phyloP scores from a whole-genome alignment of 2,797 vertebrate species.

The Manis javanica region DNA sequence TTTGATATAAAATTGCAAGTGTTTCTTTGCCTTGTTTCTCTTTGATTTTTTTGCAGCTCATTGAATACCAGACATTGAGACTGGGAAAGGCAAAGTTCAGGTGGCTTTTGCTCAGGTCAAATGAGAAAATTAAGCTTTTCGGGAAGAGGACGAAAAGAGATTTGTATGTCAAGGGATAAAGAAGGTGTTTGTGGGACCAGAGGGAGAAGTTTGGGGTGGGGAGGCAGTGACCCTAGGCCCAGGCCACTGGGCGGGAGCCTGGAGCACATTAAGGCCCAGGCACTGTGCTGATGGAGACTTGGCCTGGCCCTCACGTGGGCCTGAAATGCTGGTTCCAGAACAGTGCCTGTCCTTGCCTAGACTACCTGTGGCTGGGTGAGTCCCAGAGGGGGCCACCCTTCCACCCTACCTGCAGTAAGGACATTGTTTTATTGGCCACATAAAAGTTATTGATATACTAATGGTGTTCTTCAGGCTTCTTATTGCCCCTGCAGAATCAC shows the following conservation, averaged over 20 bases:
- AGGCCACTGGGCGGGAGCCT: background rate
- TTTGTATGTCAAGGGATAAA: background rate
- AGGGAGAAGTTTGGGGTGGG: too few relatives aligned
- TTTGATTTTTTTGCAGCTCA: background rate
- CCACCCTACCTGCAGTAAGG: background rate
- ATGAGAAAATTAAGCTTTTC: background rate
- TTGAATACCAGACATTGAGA: rapidly evolving
- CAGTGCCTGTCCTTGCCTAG: background rate
- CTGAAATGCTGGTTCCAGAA: background rate
- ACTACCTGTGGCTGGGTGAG: background rate
- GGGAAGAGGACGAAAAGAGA: background rate
- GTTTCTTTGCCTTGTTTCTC: background rate
- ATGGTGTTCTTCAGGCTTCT: background rate
- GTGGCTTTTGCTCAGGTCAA: background rate
- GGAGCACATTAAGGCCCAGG: background rate
- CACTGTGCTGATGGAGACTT: background rate
- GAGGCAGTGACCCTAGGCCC: too few relatives aligned
- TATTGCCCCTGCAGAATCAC: background rate
- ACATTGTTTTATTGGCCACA: background rate
- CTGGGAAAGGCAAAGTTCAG: background rate
- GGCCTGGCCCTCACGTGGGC: background rate
- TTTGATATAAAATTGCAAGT: background rate
- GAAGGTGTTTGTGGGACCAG: background rate
- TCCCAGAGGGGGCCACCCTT: background rate
- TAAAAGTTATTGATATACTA: background rate